Conservation (phyloP, 1,140 invertebrate species). For the Drosophila truncata region DNA sequence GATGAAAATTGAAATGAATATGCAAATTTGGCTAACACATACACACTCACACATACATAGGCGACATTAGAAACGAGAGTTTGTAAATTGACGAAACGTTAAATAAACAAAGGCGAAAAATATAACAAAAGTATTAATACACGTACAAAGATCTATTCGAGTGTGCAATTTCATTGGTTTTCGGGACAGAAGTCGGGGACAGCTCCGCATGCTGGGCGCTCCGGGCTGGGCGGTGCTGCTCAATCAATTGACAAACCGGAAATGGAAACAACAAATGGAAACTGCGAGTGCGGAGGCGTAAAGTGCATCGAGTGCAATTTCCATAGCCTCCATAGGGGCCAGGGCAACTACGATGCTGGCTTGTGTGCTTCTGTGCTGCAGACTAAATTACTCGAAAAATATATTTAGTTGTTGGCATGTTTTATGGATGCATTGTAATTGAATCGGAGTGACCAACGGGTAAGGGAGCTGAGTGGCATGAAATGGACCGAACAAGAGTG, state of each 20-base stretch:
- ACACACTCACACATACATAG: slow-evolving; percentile 25
- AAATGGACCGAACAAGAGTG: slow-evolving; percentile 7
- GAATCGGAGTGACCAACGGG: slow-evolving; percentile 60
- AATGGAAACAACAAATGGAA: slow-evolving; percentile 61
- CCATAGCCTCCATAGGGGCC: slow-evolving; percentile 62
- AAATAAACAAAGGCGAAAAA: slow-evolving; percentile 64
- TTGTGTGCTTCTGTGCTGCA: slow-evolving; percentile 3
- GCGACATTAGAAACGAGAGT: slow-evolving; percentile 63
- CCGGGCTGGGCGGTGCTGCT: background rate
- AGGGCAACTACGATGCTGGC: slow-evolving; percentile 9
- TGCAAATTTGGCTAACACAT: slow-evolving; percentile 28
- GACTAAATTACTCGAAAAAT: slow-evolving; percentile 47
- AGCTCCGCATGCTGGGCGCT: background rate
- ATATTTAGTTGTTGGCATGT: slow-evolving; percentile 39
- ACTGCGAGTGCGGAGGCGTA: slow-evolving; percentile 34
- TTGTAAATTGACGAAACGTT: slow-evolving; percentile 74
- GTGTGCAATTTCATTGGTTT: slow-evolving; percentile 55
- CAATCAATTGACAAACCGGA: slow-evolving; percentile 68
- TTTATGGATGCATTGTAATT: slow-evolving; percentile 41
- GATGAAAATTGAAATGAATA: slow-evolving; percentile 34
- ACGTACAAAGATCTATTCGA: slow-evolving; percentile 37
- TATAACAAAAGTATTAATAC: slow-evolving; percentile 46
- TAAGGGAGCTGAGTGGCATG: slow-evolving; percentile 6
- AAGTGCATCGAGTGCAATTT: slow-evolving; percentile 59
- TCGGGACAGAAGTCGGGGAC: background rate